phyloP scores from a whole-genome alignment of 2,113 vertebrate species.

The Pogona vitticeps region DNA sequence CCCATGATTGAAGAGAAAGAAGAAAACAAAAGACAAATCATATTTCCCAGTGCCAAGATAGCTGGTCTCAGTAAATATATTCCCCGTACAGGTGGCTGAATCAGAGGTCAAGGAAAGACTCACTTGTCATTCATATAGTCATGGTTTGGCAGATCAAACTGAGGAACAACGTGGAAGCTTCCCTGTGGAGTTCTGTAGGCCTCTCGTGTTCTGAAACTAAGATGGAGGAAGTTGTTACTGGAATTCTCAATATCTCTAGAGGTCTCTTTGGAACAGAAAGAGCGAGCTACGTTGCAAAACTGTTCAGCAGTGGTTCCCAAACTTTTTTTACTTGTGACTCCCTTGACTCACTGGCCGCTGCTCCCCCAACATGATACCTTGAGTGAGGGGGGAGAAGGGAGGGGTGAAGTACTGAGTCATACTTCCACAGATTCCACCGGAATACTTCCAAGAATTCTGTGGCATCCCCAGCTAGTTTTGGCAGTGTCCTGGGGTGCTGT shows the following conservation, averaged over 20 bases:
- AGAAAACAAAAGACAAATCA: neutral
- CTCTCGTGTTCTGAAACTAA: neutral
- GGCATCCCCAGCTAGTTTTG: neutral
- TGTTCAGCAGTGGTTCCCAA: too few species aligned
- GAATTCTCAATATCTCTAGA: neutral
- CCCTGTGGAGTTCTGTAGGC: neutral
- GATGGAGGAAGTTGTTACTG: neutral
- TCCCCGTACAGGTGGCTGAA: constrained; percentile 13
- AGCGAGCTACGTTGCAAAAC: neutral
- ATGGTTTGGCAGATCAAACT: neutral
- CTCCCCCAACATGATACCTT: too few species aligned
- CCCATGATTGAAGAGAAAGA: constrained; percentile 3
- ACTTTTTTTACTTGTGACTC: neutral
- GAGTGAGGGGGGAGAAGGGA: too few species aligned
- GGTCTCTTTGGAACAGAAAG: neutral
- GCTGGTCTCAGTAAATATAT: constrained; percentile 1
- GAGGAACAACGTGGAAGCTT: neutral
- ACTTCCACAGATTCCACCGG: too few species aligned
- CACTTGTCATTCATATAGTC: neutral
- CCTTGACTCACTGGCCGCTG: too few species aligned
- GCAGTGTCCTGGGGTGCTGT: neutral
- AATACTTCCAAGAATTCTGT: too few species aligned
- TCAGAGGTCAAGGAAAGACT: neutral
- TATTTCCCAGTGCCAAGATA: neutral
- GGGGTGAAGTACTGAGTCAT: too few species aligned